These are phyloP conservation scores for Microctonus hyperodae DNA, from an alignment of 2,888 invertebrate genomes.

Conservation along the genomic window DNA sequence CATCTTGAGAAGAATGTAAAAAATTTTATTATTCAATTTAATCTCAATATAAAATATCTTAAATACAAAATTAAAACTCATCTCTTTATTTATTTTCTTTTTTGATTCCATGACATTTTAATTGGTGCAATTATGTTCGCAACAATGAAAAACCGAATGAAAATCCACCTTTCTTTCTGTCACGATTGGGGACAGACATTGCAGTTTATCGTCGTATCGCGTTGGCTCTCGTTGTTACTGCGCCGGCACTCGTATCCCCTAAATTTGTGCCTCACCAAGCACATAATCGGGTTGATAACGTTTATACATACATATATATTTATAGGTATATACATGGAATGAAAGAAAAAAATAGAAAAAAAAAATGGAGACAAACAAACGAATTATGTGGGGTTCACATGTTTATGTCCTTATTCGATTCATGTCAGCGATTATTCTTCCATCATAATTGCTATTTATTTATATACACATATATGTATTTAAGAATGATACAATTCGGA, in stretches of 20 bases:
- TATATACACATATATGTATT: conserved; percentile 13
- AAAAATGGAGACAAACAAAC: conserved; percentile 15
- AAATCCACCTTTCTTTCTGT: neutral
- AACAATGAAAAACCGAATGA: neutral
- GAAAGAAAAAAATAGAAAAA: conserved; percentile 22
- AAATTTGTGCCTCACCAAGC: conserved; percentile 43
- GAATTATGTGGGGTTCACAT: conserved; percentile 4
- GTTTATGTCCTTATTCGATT: conserved; percentile 28
- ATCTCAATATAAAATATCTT: neutral
- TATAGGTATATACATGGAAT: no score
- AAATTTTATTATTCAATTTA: neutral
- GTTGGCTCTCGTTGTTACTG: conserved; percentile 3
- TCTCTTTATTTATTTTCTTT: no score
- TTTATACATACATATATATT: neutral
- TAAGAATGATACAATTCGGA: conserved; percentile 41
- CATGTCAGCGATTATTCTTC: conserved; percentile 41
- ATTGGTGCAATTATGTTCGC: neutral
- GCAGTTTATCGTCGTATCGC: conserved; percentile 18
- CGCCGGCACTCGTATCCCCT: conserved; percentile 7
- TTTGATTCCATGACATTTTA: neutral
- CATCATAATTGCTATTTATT: conserved; percentile 52
- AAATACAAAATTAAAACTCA: neutral
- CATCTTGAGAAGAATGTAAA: neutral
- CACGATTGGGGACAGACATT: conserved; percentile 3
- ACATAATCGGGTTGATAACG: conserved; percentile 49